These are phyloP conservation scores for Aix galericulata DNA, from an alignment of 2,113 vertebrate species.

Conservation along the genomic window DNA sequence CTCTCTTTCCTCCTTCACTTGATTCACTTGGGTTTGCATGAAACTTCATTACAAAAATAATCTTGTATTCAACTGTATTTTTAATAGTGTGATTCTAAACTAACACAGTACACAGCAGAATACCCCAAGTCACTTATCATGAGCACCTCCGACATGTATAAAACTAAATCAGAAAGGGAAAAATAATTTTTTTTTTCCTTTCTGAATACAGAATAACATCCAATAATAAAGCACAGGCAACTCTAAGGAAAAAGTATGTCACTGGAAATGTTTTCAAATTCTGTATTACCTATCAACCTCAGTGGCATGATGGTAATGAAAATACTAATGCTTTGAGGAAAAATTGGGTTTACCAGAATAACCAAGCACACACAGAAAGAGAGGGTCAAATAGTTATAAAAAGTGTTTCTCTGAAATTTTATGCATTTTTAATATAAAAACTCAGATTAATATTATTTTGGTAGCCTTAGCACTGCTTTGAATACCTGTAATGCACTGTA, in stretches of 20 bases:
- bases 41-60: constrained; percentile 33
- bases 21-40: not conserved
- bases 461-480: not conserved
- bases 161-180: not conserved
- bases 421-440: not conserved
- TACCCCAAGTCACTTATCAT: not conserved
- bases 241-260: not conserved
- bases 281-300: not conserved
- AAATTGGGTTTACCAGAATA: not conserved
- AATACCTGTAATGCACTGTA: not conserved
- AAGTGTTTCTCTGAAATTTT: not conserved
- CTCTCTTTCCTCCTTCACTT: not conserved
- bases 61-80: not conserved
- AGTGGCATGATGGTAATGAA: not conserved
- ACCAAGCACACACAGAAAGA: not conserved
- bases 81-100: not conserved
- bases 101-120: not conserved
- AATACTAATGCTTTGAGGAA: not conserved
- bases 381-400: not conserved
- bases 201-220: not conserved
- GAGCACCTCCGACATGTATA: not conserved
- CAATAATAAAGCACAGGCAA: not conserved
- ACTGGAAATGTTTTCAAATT: not conserved
- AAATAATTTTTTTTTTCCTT: not conserved
- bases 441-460: not conserved